Base-by-base conservation (phyloP, 2,113 vertebrate species). In the Microcebus lehilahytsara region DNA sequence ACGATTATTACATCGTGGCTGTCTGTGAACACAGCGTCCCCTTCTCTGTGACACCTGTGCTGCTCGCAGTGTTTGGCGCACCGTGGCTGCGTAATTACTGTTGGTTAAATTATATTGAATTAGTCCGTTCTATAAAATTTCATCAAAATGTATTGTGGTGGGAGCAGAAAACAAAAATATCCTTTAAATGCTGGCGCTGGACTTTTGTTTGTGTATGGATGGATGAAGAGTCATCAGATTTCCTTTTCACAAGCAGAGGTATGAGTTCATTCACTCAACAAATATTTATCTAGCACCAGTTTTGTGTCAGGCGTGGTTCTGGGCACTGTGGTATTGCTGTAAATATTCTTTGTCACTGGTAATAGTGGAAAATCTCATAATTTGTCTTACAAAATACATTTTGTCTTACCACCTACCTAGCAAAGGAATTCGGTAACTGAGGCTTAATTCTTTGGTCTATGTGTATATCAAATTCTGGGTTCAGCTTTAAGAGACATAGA, bases 251-350 rank as follows among this genome's bases (percentile, higher is more conserved):
- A 64, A 96, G 74, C n/a, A 49, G 27, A 2, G 20, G 40, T n/a
- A 64, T 49, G 4, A 6, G n/a, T 49, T 93, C 25, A 19, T 80
- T 85, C 42, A 62, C 40, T 85, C 22, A 80, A 11, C 20, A 60
- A 37, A 69, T 53, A 51, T 58, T 51, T 32, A 40, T 14, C 7
- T 53, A 85, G 4, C 1, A 4, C 14, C 6, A 12, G 32, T 20
- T 62, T 80, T 78, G 25, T 10, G 46, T 5, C n/a, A 27, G 20
- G 25, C 23, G 0, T 67, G 60, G 46, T 22, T 69, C 83, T 34
- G 20, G 64, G 6, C 56, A 12, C 32, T 67, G 25, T 1, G 2
- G 1, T 27, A 0, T 17, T n/a, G 8, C 53, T 62, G 0, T 51
- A n/a, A n/a, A 58, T 2, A 25, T 16, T 34, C n/a, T 27, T 83